Evolutionary conservation across 2,113 vertebrate genomes (phyloP), one percentile per base, ranked within the genome.

Genomic region (Elanus axillaris): DNA sequence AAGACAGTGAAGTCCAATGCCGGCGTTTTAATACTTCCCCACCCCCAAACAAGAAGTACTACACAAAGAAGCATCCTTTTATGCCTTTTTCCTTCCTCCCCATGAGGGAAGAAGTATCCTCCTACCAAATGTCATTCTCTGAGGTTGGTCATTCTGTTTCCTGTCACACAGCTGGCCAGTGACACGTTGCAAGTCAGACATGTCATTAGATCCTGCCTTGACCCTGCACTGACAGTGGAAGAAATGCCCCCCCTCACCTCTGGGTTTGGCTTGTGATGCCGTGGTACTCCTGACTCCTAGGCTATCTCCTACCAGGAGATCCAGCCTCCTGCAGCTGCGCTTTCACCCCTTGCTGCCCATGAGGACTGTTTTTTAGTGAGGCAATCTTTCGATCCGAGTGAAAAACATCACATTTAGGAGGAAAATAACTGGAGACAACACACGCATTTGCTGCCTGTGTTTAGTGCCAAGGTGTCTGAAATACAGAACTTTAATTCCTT

Each of bases 401-500:
- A 64, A 93, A 94, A 91, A 52, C 73, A 88, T 45, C 78, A 77
- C 27, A 48, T 93, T 91, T 91, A 75, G 3, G 12, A 82, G 66
- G 74, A 82, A 91, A 25, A 80, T 60, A 95, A 89, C 50, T 60
- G 64, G 32, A 90, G 52, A 90, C 21, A 45, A 63, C 48, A 71
- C 7, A 8, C 56, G 79, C 73, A 25, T 71, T 85, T 96, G n/a
- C 93, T 83, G 47, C 40, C 68, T 53, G 18, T 21, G 64, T 84
- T 92, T 93, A 78, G 74, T 91, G 64, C 42, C 45, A 82, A 90
- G 52, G 91, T 91, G 29, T 84, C 74, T 64, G 91, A 88, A 86
- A 95, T 40, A 82, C 56, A 76, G 76, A 75, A 82, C 69, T 97
- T 94, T 73, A 90, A 92, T 97, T 95, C 93, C 55, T 75, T 63